Conservation (phyloP, 2,797 vertebrate genomes). For the Pseudochaenichthys georgianus region DNA sequence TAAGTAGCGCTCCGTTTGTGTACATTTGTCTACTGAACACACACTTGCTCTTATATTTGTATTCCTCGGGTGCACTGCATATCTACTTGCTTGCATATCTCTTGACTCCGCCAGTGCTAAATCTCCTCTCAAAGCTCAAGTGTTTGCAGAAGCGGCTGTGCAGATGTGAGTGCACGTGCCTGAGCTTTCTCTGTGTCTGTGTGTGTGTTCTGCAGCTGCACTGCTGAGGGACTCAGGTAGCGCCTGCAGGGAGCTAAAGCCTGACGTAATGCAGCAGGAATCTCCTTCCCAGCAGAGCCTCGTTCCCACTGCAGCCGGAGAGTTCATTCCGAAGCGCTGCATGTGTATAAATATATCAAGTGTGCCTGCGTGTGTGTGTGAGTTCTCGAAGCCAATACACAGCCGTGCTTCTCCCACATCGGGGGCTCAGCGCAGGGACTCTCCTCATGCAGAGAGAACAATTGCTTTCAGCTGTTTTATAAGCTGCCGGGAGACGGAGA, state of each 20-base stretch:
- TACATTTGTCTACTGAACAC: neutral
- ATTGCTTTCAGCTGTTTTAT: conserved; percentile 79
- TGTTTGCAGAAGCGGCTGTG: conserved; percentile 1
- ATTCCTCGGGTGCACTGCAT: neutral
- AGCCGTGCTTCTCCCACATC: conserved; percentile 53
- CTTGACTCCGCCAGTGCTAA: neutral
- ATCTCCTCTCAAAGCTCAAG: neutral
- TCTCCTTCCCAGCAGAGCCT: conserved; percentile 75
- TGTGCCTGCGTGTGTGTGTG: conserved; percentile 3
- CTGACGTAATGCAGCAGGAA: conserved; percentile 83
- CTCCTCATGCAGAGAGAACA: conserved; percentile 58
- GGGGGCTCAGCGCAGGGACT: conserved; percentile 64
- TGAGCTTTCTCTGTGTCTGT: conserved; percentile 20
- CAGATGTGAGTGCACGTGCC: conserved; percentile 19
- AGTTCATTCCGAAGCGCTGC: conserved; percentile 43
- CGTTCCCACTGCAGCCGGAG: conserved; percentile 70
- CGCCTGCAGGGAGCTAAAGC: conserved; percentile 62
- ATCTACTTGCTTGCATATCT: neutral
- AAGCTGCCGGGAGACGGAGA: conserved; percentile 48
- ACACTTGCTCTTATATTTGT: neutral
- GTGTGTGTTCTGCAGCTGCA: conserved; percentile 60
- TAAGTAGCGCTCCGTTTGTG: neutral
- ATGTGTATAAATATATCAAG: neutral
- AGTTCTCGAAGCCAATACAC: conserved; percentile 52
- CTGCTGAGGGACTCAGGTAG: conserved; percentile 62